These are phyloP conservation scores for Syngnathus rostellatus DNA, from an alignment of 2,797 vertebrate genomes.

Conservation along the genomic window DNA sequence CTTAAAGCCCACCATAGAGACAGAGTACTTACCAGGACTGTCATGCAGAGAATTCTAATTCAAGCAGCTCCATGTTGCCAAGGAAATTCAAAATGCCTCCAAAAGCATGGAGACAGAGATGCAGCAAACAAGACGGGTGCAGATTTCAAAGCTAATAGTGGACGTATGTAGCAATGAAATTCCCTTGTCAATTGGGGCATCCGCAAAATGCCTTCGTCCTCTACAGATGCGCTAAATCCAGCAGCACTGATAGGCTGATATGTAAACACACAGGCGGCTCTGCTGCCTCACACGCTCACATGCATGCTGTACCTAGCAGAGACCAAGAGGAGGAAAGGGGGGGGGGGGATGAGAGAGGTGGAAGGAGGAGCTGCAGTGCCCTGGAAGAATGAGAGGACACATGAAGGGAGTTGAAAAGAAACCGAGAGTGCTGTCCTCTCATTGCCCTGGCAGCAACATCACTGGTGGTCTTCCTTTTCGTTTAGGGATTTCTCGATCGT, in stretches of 20 bases:
- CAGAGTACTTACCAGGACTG: constrained; percentile 74
- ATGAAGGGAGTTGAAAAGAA: constrained; percentile 41
- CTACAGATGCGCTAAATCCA: constrained; percentile 63
- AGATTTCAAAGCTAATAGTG: constrained; percentile 33
- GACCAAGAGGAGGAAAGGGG: constrained; percentile 41
- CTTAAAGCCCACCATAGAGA: constrained; percentile 61
- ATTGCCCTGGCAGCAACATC: constrained; percentile 30
- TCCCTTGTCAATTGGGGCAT: constrained; percentile 53
- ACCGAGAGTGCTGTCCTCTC: constrained; percentile 40
- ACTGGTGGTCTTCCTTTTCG: constrained; percentile 19
- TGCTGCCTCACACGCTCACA: constrained; percentile 59
- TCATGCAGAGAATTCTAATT: constrained; percentile 78
- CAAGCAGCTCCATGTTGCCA: constrained; percentile 74
- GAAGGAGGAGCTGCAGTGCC: constrained; percentile 67
- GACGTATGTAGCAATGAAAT: constrained; percentile 33
- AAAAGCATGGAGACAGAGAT: constrained; percentile 60
- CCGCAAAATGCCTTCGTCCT: constrained; percentile 53
- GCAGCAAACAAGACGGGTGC: constrained; percentile 28
- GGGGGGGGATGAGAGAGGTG: constrained; percentile 54
- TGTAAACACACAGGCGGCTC: constrained; percentile 62
- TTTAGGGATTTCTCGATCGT: constrained; percentile 14
- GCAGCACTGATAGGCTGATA: constrained; percentile 60
- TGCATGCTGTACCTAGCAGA: constrained; percentile 65
- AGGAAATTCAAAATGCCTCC: constrained; percentile 71
- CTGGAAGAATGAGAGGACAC: constrained; percentile 49